phyloP scores from a whole-genome alignment of 2,888 invertebrate genomes.

The Hydrotaea cyrtoneurina region DNA sequence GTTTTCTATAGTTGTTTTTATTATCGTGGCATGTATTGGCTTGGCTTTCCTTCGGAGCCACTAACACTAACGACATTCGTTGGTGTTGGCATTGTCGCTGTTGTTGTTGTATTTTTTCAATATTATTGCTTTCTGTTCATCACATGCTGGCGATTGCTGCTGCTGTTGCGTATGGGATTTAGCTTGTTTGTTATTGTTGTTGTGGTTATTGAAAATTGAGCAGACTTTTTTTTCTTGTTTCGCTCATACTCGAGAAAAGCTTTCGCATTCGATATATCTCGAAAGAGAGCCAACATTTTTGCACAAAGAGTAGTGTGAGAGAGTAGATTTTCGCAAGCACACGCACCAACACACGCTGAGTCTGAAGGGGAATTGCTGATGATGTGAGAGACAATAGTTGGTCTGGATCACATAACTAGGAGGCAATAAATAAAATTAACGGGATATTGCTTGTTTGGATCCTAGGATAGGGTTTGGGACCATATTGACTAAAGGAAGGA shows the following conservation, averaged over 20 bases:
- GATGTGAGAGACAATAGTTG: not conserved
- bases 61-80: constrained; percentile 2
- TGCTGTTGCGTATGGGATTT: constrained; percentile 17
- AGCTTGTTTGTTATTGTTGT: constrained; percentile 5
- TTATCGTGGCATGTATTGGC: constrained; percentile 58
- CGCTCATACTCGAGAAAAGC: not conserved
- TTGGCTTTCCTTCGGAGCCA: constrained; percentile 53
- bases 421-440: no score
- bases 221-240: not conserved
- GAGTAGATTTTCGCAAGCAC: constrained; percentile 12
- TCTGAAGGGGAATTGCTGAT: constrained; percentile 12
- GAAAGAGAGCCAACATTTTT: not conserved
- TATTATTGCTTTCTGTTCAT: constrained; percentile 61
- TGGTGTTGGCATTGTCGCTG: constrained; percentile 39
- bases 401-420: no score
- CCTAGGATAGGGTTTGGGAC: no score
- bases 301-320: constrained; percentile 24
- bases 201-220: constrained; percentile 61
- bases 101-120: constrained; percentile 50
- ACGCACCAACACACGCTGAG: not conserved
- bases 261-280: not conserved
- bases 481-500: no score
- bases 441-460: no score
- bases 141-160: constrained; percentile 17
- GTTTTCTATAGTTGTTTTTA: constrained; percentile 68